Evolutionary conservation across 2,888 invertebrate species (phyloP).

Genomic region (Pachycephus smyrnensis): DNA sequence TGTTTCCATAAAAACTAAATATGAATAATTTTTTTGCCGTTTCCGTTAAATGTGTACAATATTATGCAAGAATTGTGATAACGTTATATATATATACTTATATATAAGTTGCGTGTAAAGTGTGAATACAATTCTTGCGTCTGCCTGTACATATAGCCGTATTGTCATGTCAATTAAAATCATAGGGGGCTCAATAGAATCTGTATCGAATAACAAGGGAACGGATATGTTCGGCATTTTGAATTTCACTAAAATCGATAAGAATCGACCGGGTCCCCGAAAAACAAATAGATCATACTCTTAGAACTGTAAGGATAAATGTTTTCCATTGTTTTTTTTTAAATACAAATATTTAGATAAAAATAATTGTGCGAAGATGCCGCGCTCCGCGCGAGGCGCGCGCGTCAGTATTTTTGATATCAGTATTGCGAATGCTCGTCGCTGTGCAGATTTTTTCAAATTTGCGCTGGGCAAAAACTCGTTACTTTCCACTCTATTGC

Average conservation of each 20-base stretch:
- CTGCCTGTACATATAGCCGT: background rate
- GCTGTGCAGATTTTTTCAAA: slow-evolving; percentile 36
- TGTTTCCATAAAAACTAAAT: background rate
- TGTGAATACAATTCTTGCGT: background rate
- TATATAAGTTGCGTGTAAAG: background rate
- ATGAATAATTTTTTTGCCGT: background rate
- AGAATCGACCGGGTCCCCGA: slow-evolving; percentile 6
- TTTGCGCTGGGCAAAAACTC: slow-evolving; percentile 37
- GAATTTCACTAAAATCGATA: background rate
- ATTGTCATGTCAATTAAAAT: background rate
- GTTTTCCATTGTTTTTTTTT: slow-evolving; percentile 33
- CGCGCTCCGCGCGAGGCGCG: slow-evolving; percentile 33
- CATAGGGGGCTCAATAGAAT: too few relatives aligned
- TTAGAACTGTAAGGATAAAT: slow-evolving; percentile 39
- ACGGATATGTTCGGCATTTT: background rate
- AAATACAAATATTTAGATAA: slow-evolving; percentile 25
- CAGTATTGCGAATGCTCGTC: slow-evolving; percentile 56
- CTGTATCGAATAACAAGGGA: background rate
- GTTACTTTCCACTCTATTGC: slow-evolving; percentile 21
- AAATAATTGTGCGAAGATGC: slow-evolving; percentile 33
- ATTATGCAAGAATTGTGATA: background rate
- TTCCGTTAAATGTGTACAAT: background rate
- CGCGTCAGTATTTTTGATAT: slow-evolving; percentile 64
- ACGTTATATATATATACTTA: background rate
- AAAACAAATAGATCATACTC: slow-evolving; percentile 28